These are phyloP conservation scores for Lacanobia wlatinum DNA, from an alignment of 2,888 invertebrate genomes.

Conservation along the genomic window DNA sequence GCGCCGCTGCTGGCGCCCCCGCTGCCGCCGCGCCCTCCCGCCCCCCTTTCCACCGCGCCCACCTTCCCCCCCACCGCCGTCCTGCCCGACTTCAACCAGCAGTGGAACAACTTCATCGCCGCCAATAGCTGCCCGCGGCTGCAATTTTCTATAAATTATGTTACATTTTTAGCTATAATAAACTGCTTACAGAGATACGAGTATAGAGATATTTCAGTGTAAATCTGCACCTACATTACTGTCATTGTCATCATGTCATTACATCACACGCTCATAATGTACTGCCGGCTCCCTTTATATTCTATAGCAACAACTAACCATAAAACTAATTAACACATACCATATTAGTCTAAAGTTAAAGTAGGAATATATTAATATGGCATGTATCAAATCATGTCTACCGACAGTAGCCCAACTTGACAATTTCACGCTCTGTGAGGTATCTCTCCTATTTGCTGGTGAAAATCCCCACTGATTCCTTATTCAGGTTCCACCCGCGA, in stretches of 20 bases:
- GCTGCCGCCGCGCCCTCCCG: conserved; percentile 3
- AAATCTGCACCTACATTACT: background rate
- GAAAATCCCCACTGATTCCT: too few relatives aligned
- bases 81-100: conserved; percentile 66
- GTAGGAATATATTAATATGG: too few relatives aligned
- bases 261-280: background rate
- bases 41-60: conserved; percentile 17
- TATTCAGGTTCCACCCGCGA: too few relatives aligned
- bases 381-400: too few relatives aligned
- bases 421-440: too few relatives aligned
- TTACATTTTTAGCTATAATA: conserved; percentile 78
- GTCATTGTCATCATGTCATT: background rate
- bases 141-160: conserved; percentile 66
- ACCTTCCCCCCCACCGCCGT: conserved; percentile 73
- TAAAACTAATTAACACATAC: too few relatives aligned
- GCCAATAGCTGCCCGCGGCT: conserved; percentile 65
- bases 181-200: conserved; percentile 61
- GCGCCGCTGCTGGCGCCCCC: conserved; percentile 20
- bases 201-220: conserved; percentile 60
- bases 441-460: too few relatives aligned
- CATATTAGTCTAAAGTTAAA: too few relatives aligned
- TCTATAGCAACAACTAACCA: too few relatives aligned
- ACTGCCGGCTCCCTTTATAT: background rate
- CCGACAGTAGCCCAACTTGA: too few relatives aligned
- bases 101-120: conserved; percentile 79